Conservation (phyloP, 2,797 vertebrate species). For the Gymnodraco acuticeps region DNA sequence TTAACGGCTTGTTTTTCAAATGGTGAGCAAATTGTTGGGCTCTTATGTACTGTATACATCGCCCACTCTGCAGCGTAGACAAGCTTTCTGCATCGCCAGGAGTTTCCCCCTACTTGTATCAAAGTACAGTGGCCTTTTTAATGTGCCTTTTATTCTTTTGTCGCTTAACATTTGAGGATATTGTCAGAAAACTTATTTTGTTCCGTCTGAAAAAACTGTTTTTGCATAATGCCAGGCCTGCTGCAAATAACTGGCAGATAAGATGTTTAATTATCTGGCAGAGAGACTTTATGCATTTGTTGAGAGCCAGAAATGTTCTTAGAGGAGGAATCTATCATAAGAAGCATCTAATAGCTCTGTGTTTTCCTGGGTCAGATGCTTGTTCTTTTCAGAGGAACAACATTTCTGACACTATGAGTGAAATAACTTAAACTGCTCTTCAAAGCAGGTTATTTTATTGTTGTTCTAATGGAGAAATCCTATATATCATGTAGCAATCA, state of each 20-base stretch:
- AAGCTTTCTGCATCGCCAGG: conserved; percentile 38
- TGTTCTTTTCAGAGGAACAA: conserved; percentile 7
- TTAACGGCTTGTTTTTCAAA: conserved; percentile 56
- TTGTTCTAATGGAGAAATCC: conserved; percentile 7
- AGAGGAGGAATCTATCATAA: conserved; percentile 37
- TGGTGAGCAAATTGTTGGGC: conserved; percentile 25
- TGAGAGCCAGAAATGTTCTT: conserved; percentile 34
- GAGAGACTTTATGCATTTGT: conserved; percentile 41
- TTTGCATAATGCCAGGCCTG: conserved; percentile 43
- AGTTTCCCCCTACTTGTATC: conserved; percentile 29
- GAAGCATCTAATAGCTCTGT: conserved; percentile 5
- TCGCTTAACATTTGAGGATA: background rate
- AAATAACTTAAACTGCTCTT: conserved; percentile 26
- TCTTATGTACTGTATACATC: conserved; percentile 16
- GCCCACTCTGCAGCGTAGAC: conserved; percentile 39
- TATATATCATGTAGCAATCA: background rate
- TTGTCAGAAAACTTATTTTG: conserved; percentile 4
- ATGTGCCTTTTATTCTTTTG: conserved; percentile 3
- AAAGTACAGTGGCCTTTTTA: conserved; percentile 14
- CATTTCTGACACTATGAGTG: conserved; percentile 20
- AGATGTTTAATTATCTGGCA: conserved; percentile 56
- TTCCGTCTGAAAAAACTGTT: conserved; percentile 33
- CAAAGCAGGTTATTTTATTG: conserved; percentile 9
- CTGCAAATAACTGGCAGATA: conserved; percentile 33
- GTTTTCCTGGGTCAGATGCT: conserved; percentile 24